phyloP scores from a whole-genome alignment of 1,140 invertebrate species.

The Eufriesea mexicana region DNA sequence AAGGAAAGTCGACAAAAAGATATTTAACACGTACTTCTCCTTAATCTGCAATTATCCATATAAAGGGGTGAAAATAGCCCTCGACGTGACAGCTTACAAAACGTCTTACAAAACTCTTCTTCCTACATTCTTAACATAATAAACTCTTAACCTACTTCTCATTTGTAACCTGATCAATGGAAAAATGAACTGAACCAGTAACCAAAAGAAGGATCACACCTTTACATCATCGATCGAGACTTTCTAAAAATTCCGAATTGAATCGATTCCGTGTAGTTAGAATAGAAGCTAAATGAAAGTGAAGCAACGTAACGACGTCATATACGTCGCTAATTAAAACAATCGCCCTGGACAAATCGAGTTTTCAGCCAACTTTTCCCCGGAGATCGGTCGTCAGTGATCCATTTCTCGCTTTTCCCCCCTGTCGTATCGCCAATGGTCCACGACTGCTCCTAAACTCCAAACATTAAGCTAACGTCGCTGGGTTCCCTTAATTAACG shows the following conservation, averaged over 20 bases:
- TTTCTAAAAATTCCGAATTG: conserved; percentile 20
- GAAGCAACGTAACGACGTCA: background rate
- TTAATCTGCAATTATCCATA: too few species aligned
- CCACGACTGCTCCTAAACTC: too few species aligned
- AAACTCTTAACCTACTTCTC: too few species aligned
- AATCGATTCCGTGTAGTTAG: background rate
- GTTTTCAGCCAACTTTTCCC: background rate
- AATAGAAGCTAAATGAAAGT: background rate
- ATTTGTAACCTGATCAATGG: too few species aligned
- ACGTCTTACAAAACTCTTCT: too few species aligned
- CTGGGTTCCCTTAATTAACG: background rate
- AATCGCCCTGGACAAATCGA: background rate
- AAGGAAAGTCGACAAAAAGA: too few species aligned
- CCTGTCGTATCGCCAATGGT: too few species aligned
- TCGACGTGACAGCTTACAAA: too few species aligned
- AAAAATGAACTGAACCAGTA: background rate
- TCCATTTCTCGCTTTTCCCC: background rate
- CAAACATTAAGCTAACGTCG: conserved; percentile 14
- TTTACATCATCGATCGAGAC: background rate
- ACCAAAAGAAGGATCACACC: background rate
- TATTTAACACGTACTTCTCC: too few species aligned
- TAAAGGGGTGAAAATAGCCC: too few species aligned
- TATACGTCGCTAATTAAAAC: conserved; percentile 17
- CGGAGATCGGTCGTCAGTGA: background rate
- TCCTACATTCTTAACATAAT: too few species aligned